Evolutionary conservation across 2,113 vertebrate species (phyloP).

Genomic region (Eira barbara): DNA sequence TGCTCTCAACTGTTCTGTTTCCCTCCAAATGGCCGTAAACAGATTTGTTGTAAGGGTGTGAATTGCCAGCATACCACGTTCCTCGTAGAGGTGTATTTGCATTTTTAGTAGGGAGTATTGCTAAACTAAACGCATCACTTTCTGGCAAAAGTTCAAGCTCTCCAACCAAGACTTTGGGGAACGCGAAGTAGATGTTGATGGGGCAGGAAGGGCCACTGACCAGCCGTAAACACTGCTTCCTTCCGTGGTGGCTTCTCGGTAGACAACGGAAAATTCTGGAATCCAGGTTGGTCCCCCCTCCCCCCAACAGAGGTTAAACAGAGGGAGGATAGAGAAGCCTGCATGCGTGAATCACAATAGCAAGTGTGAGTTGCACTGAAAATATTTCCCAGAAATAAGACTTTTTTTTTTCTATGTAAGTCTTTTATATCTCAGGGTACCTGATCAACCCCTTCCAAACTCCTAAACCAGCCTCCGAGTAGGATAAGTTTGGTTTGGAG

Average conservation of each 20-base stretch:
- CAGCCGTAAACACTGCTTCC: not conserved
- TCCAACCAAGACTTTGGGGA: not conserved
- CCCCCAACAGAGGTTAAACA: not conserved
- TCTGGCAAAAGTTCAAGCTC: not conserved
- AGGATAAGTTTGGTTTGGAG: not conserved
- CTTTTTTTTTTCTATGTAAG: not conserved
- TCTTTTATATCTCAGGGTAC: not conserved
- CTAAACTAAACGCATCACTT: not conserved
- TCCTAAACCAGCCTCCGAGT: not conserved
- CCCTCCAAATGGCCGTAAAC: not conserved
- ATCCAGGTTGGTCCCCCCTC: not conserved
- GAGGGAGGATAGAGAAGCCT: not conserved
- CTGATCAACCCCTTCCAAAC: not conserved
- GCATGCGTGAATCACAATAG: not conserved
- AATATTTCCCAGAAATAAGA: not conserved
- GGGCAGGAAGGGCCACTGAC: not conserved
- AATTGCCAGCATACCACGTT: not conserved
- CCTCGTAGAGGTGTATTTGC: not conserved
- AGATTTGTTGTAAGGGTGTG: not conserved
- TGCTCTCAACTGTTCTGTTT: not conserved
- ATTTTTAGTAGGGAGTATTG: not conserved
- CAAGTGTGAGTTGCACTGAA: not conserved
- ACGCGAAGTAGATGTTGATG: not conserved
- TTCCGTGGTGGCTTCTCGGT: not conserved
- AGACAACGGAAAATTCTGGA: not conserved